Base-by-base conservation (phyloP, 2,888 invertebrate species). In the Rhingia rostrata region DNA sequence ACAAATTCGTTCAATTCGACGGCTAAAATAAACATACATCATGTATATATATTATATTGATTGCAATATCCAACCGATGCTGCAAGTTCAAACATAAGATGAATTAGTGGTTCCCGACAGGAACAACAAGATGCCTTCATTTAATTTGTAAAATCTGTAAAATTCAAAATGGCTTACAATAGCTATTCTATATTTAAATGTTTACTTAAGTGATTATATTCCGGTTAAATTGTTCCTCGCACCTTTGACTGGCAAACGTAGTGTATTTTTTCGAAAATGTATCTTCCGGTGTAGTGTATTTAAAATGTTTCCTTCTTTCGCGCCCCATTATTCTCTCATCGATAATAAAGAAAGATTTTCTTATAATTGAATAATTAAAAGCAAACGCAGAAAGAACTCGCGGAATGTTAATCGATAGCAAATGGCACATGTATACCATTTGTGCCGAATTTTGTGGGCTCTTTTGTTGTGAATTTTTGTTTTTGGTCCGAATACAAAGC, bases 401-500 rank as follows among this genome's bases (percentile, higher is more conserved):
- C 14, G 60, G 43, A 63, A 63, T 37, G 30, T 54, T 63, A 72
- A 54, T 63, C 53, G 72, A 45, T 60, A 39, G 51, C 45, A 53
- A 63, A 72, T 45, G 61, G 61, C 72, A 63, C 61, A 72, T 72
- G 61, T 45, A 63, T 54, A 30, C 72, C 63, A 72, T 72, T 61
- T 72, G 22, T 61, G 72, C 43, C 43, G 53, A 72, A 61, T 72
- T 72, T 72, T 63, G 63, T 63, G 53, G 70, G 58, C 39, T 58
- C 14, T 22, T 60, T 60, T 63, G 63, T 61, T 64, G 39, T 49
- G 4, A 10, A 9, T 32, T 10, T 4, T 12, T 14, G 9, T 66
- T 33, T 33, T 12, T 2, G 41, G 9, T 47, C 35, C 41, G 6
- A 30, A 47, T 22, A 30, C 35, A n/a, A 54, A 7, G 9, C 22